Conservation (phyloP, 2,113 vertebrate genomes). For the Ovis aries region DNA sequence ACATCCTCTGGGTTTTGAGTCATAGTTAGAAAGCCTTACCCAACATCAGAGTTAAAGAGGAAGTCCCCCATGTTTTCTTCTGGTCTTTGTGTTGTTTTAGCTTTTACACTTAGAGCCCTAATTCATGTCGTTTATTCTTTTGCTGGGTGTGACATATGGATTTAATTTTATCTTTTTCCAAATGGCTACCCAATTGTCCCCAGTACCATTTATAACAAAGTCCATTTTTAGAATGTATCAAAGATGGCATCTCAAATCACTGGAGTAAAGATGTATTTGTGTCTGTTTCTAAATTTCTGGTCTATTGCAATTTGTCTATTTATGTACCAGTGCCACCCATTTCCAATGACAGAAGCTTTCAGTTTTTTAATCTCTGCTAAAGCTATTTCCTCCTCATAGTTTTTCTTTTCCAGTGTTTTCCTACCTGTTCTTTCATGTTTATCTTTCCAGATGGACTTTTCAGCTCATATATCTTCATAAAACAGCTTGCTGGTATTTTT, state of each 20-base stretch:
- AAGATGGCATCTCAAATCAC: background rate
- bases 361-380: background rate
- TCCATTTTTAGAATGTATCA: background rate
- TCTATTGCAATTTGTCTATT: background rate
- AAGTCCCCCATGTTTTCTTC: background rate
- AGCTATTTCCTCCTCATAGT: background rate
- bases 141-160: background rate
- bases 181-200: background rate
- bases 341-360: background rate
- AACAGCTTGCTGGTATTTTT: background rate
- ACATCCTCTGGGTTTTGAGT: background rate
- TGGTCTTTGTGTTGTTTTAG: background rate
- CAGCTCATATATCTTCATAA: background rate
- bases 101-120: background rate
- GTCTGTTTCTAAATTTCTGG: background rate
- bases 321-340: background rate
- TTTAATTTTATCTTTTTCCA: background rate
- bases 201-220: background rate
- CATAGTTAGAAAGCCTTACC: background rate
- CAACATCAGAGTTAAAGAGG: background rate
- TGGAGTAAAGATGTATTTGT: background rate
- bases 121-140: background rate
- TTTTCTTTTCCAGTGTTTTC: background rate
- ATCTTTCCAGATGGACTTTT: background rate
- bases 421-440: background rate